Evolutionary conservation across 92 coral and sea anemone genomes (phyloP).

Genomic region (Chrysogorgia sp.): DNA sequence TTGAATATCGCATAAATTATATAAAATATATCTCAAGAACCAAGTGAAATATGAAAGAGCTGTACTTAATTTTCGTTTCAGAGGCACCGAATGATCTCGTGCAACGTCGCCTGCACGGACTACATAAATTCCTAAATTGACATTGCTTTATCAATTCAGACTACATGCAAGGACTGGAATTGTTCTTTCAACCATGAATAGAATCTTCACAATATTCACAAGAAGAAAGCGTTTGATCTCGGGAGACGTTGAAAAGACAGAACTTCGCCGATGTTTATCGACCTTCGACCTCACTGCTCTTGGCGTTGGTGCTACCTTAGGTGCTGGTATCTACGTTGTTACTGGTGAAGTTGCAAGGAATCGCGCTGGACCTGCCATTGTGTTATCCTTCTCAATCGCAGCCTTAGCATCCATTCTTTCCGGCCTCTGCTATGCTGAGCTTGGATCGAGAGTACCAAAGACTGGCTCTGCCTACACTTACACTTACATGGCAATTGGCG

Average conservation of each 20-base stretch:
- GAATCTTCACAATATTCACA: conserved; percentile 2
- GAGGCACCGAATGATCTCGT: too few relatives aligned
- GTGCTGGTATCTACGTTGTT: conserved; percentile 30
- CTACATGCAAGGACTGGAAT: too few relatives aligned
- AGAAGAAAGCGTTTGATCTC: conserved; percentile 21
- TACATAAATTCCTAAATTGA: too few relatives aligned
- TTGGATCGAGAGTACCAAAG: conserved; percentile 78
- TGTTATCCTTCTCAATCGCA: conserved; percentile 76
- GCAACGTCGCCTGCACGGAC: too few relatives aligned
- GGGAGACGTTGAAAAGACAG: conserved; percentile 49
- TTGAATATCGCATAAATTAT: too few relatives aligned
- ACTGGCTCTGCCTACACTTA: conserved; percentile 85
- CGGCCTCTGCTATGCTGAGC: conserved; percentile 87
- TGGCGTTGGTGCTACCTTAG: conserved; percentile 85
- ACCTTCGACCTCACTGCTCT: conserved; percentile 70
- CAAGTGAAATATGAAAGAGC: too few relatives aligned
- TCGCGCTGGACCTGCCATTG: conserved; percentile 77
- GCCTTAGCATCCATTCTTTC: conserved; percentile 73
- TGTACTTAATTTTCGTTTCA: too few relatives aligned
- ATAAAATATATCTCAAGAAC: too few relatives aligned
- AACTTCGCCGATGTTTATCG: conserved; percentile 73
- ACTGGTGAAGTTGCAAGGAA: conserved; percentile 74
- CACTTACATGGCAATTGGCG: conserved; percentile 82
- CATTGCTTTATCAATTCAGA: too few relatives aligned
- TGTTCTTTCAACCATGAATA: conserved; percentile 14